phyloP scores from a whole-genome alignment of 2,113 vertebrate species.

The Centropristis striata region DNA sequence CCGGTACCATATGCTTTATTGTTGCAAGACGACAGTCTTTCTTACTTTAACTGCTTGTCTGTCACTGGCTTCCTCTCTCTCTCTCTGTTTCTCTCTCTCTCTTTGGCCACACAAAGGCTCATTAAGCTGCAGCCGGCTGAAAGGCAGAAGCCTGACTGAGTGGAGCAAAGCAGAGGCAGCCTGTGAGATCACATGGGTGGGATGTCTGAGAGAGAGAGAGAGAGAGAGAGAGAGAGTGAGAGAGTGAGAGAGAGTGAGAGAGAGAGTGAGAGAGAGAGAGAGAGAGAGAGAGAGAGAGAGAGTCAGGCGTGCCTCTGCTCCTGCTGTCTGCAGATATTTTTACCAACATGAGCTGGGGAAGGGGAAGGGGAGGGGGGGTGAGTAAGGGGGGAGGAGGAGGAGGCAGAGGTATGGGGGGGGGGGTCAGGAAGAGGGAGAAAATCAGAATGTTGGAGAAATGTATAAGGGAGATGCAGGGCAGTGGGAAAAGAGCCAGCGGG shows the following conservation, averaged over 20 bases:
- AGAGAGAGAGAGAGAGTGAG: conserved; percentile 57
- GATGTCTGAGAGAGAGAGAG: conserved; percentile 86
- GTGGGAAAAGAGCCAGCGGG: conserved; percentile 1
- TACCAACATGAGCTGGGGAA: conserved; percentile 90
- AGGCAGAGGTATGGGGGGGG: conserved; percentile 30
- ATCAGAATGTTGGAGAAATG: conserved; percentile 49
- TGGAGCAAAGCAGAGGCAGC: conserved; percentile 87
- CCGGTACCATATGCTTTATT: conserved; percentile 94
- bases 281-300: conserved; percentile 67
- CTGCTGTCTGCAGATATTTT: conserved; percentile 95
- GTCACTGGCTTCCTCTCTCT: conserved; percentile 46
- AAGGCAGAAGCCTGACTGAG: conserved; percentile 92
- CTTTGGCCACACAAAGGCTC: conserved; percentile 95
- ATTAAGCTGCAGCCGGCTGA: conserved; percentile 96
- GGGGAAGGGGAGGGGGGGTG: conserved; percentile 34
- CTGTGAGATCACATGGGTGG: conserved; percentile 96
- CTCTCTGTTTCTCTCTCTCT: conserved; percentile 53
- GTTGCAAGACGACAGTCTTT: conserved; percentile 90
- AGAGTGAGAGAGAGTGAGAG: conserved; percentile 66
- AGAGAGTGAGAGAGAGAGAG: conserved; percentile 67
- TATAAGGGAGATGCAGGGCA: conserved; percentile 43
- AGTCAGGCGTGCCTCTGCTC: conserved; percentile 90
- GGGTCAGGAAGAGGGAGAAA: conserved; percentile 23
- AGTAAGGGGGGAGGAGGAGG: conserved; percentile 19
- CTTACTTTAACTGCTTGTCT: conserved; percentile 78